Percentiles rank a stretch among this genome's conserved stretches.
These are phyloP conservation scores for Calypte anna DNA, from an alignment of 2,113 vertebrate species.

Conservation along the genomic window DNA sequence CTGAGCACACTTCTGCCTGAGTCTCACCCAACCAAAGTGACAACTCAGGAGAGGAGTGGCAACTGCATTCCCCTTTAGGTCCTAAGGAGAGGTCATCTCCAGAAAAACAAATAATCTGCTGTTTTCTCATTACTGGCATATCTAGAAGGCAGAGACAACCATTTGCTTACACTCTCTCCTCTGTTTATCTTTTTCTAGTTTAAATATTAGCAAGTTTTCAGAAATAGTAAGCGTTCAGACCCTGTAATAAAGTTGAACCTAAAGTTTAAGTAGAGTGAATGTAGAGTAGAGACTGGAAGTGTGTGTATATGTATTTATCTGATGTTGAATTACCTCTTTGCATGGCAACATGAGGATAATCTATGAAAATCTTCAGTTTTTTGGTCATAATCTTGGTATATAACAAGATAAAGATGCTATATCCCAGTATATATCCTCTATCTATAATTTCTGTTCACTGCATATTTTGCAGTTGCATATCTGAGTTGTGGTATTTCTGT, in stretches of 20 bases:
- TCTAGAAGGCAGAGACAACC: background rate
- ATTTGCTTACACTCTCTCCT: background rate
- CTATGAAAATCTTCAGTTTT: background rate
- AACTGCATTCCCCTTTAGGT: background rate
- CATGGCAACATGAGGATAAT: background rate
- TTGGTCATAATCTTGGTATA: background rate
- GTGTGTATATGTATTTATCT: background rate
- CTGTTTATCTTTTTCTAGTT: background rate
- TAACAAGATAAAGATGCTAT: background rate
- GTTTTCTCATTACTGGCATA: background rate
- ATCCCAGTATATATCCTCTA: background rate
- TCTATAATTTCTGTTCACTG: background rate
- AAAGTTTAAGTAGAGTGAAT: background rate
- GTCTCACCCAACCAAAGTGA: background rate
- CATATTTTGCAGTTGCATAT: background rate
- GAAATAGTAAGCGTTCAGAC: background rate
- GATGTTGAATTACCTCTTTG: background rate
- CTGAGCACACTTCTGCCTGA: background rate
- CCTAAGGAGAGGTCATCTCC: background rate
- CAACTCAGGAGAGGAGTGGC: background rate
- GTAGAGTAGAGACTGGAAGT: background rate
- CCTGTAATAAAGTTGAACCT: background rate
- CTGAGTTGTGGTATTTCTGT: background rate
- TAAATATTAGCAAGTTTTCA: background rate
- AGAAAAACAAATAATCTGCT: background rate